Conservation (phyloP, 2,113 vertebrate genomes). For the Trinectes maculatus region DNA sequence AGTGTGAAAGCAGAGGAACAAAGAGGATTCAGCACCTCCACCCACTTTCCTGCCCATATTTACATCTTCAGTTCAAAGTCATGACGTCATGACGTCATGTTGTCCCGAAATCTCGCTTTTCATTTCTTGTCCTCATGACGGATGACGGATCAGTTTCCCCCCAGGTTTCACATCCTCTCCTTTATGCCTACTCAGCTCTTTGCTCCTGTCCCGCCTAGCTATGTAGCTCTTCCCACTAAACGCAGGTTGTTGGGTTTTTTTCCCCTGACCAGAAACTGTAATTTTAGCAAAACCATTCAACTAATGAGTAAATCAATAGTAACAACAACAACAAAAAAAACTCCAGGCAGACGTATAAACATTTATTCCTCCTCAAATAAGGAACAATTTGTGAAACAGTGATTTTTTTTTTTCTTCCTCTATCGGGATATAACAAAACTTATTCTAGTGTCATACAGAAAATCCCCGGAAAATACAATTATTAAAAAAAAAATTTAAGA, state of each 20-base stretch:
- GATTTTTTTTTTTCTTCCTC: constrained; percentile 43
- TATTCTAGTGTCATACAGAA: constrained; percentile 23
- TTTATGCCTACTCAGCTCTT: neutral
- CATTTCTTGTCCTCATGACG: neutral
- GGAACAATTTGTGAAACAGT: constrained; percentile 66
- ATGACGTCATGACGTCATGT: neutral
- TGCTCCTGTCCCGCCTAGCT: neutral
- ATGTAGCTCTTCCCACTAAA: neutral
- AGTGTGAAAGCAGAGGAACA: constrained; percentile 27
- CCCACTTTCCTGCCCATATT: neutral
- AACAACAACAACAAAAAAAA: constrained; percentile 20
- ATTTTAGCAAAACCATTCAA: constrained; percentile 25
- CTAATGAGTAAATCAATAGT: constrained; percentile 22
- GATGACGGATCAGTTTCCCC: neutral
- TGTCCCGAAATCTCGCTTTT: constrained; percentile 3
- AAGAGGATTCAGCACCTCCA: constrained; percentile 2
- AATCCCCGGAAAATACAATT: constrained; percentile 37
- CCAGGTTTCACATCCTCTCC: constrained; percentile 25
- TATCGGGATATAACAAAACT: constrained; percentile 27
- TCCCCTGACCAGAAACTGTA: constrained; percentile 1
- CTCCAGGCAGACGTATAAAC: constrained; percentile 65
- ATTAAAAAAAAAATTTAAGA: constrained; percentile 22
- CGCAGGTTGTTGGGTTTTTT: neutral
- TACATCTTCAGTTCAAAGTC: neutral
- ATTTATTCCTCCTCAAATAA: constrained; percentile 71